Conservation (phyloP, 2,797 vertebrate genomes). For the Scomberomorus guttatus region DNA sequence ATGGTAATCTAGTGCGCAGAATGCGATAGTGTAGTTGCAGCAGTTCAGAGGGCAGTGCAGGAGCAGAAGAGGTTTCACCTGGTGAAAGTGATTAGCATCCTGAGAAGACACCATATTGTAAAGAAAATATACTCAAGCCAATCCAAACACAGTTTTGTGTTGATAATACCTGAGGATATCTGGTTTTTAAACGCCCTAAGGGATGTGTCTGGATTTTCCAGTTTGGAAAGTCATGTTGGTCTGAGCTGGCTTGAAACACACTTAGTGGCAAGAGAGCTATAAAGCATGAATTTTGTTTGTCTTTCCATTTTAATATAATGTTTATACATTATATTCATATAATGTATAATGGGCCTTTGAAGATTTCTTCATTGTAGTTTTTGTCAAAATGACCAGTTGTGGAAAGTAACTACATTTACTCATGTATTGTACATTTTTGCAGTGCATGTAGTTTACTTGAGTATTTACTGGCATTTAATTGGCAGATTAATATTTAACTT, state of each 20-base stretch:
- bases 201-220: conserved; percentile 14
- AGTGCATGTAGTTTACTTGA: too few relatives aligned
- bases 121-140: conserved; percentile 1
- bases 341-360: too few relatives aligned
- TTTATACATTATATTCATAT: too few relatives aligned
- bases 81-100: neutral
- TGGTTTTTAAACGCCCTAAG: conserved; percentile 5
- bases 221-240: conserved; percentile 5
- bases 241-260: conserved; percentile 12
- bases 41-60: neutral
- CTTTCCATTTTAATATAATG: too few relatives aligned
- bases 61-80: neutral
- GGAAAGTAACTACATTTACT: too few relatives aligned
- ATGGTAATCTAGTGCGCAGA: conserved; percentile 3
- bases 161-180: neutral
- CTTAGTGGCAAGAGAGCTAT: neutral
- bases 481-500: too few relatives aligned
- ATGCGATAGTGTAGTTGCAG: neutral
- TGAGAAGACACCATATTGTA: neutral
- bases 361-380: too few relatives aligned
- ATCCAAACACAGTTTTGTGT: neutral
- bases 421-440: too few relatives aligned
- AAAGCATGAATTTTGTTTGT: neutral
- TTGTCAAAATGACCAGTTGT: too few relatives aligned
- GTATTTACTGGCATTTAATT: too few relatives aligned